Conservation (phyloP, 2,113 vertebrate species). For the Notiomystis cincta region DNA sequence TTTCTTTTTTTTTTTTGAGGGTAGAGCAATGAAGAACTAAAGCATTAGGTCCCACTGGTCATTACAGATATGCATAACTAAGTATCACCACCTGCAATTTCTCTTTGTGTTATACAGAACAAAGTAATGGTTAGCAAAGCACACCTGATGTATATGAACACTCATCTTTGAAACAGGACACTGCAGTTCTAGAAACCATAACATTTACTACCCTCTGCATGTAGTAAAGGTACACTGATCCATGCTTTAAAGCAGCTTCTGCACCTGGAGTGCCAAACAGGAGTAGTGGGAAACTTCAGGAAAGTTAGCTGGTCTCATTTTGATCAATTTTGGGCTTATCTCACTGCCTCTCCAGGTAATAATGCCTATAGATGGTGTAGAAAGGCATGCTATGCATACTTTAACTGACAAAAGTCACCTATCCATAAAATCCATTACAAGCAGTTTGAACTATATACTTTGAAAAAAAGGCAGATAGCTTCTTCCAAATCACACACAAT, state of each 20-base stretch:
- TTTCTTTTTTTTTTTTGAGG: not conserved
- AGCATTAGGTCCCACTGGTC: not conserved
- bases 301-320: not conserved
- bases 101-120: not conserved
- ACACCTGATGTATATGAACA: not conserved
- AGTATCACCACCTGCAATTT: not conserved
- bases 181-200: not conserved
- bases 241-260: not conserved
- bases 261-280: not conserved
- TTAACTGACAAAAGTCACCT: not conserved
- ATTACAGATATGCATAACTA: not conserved
- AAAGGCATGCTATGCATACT: not conserved
- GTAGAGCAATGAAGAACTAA: not conserved
- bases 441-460: not conserved
- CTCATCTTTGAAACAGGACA: not conserved
- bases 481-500: not conserved
- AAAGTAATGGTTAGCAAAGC: not conserved
- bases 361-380: slow-evolving; percentile 4
- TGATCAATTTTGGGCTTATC: not conserved
- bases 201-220: not conserved
- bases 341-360: not conserved
- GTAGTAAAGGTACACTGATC: not conserved
- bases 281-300: not conserved
- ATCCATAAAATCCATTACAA: not conserved
- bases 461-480: not conserved